Evolutionary conservation across 64 coral and sea anemone species (phyloP).

Genomic region (Actinia equina): DNA sequence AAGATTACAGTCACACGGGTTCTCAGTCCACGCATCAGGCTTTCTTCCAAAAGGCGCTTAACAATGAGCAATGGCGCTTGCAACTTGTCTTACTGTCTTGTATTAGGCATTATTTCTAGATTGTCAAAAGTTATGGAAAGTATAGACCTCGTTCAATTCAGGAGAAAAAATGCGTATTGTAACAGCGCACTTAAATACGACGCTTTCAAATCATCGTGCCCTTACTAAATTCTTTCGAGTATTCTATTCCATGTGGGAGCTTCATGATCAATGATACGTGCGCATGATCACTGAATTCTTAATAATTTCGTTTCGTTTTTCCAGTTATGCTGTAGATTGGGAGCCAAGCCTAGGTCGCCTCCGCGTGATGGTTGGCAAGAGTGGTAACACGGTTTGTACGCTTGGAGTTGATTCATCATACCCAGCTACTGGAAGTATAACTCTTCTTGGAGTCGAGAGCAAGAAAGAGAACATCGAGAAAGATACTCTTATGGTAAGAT

Average conservation of each 20-base stretch:
- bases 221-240: background rate
- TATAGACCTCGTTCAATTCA: no score
- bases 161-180: no score
- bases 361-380: constrained; percentile 74
- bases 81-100: no score
- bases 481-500: background rate
- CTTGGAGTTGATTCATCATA: constrained; percentile 44
- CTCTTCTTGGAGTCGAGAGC: constrained; percentile 66
- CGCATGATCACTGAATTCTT: background rate
- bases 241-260: background rate
- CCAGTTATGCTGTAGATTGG: constrained; percentile 85
- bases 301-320: background rate
- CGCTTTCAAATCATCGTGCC: no score
- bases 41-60: no score
- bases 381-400: constrained; percentile 77
- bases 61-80: no score
- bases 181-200: no score
- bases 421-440: constrained; percentile 17
- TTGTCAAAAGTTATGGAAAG: no score
- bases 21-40: no score
- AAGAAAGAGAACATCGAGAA: constrained; percentile 7
- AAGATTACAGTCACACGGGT: no score
- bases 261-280: background rate
- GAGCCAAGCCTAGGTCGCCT: constrained; percentile 50
- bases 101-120: no score